Evolutionary conservation across 1,140 invertebrate species (phyloP).

Genomic region (Pseudomyrmex gracilis): DNA sequence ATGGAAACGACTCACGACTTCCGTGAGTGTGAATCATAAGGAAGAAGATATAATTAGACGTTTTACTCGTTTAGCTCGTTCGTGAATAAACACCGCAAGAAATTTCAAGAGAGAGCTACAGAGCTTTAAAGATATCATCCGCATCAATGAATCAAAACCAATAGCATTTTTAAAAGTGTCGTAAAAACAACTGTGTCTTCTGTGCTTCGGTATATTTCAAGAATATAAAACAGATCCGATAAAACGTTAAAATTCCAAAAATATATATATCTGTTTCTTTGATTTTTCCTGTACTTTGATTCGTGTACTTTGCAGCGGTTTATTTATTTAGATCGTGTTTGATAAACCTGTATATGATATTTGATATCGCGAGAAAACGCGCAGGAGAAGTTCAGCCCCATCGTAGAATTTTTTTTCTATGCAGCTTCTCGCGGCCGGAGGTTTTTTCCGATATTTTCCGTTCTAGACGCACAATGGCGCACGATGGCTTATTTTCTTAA

Average conservation of each 20-base stretch:
- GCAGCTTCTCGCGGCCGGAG: background rate
- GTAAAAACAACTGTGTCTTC: background rate
- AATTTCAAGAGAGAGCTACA: background rate
- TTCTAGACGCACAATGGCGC: background rate
- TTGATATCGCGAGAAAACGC: background rate
- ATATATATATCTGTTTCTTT: background rate
- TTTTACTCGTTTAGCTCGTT: background rate
- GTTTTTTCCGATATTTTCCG: background rate
- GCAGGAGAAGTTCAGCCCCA: background rate
- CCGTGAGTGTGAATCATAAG: background rate
- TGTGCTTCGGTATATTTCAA: background rate
- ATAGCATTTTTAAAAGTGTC: background rate
- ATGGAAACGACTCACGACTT: background rate
- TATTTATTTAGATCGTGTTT: too few relatives aligned
- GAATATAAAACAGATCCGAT: background rate
- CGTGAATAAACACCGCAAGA: background rate
- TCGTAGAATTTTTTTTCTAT: background rate
- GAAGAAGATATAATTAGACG: conserved; percentile 17
- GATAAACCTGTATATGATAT: too few relatives aligned
- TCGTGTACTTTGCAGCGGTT: too few relatives aligned
- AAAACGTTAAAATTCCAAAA: background rate
- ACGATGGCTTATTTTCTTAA: conserved; percentile 61
- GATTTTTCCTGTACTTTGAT: too few relatives aligned
- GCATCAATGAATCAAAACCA: conserved; percentile 15
- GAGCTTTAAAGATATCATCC: background rate